Evolutionary conservation across 2,113 vertebrate genomes (phyloP), one percentile per base, ranked within the genome.

Genomic region (Xenopus borealis): DNA sequence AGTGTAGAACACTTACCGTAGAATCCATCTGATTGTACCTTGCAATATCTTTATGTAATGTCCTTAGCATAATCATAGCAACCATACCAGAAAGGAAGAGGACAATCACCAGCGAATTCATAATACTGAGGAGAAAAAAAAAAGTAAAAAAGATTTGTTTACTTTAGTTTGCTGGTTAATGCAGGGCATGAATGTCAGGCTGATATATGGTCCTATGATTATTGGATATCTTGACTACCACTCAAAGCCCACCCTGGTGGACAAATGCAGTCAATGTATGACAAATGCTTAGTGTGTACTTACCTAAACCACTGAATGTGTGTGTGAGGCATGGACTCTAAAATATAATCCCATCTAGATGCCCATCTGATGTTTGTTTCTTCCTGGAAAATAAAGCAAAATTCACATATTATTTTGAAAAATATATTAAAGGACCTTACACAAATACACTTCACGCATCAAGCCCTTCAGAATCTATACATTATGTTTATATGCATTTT

Each of bases 261-360:
- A 2, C 23, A 27, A 2, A 2, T 27, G 3, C 23, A 27, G 3
- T 27, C 23, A 27, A 27, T 2, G 23, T 27, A 27, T 27, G 23
- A 27, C 23, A 27, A 2, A 27, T 27, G 23, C 23, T 27, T 47
- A 16, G 14, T 52, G 3, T 18, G 63, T 78, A 78, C 88, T 91
- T 81, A 98, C 97, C 97, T 99, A 82, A 98, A 99, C 97, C 97
- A 99, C 46, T 99, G 97, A 86, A 99, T 99, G 79, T 98, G 96
- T 59, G 95, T 98, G 77, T 98, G 97, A 72, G 95, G 97, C 97
- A 99, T 99, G 13, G 97, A 99, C 79, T 98, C 96, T 84, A 99
- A 88, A 87, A 99, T 99, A 81, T 99, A 99, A 85, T 99, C 97
- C 97, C 97, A 99, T 71, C 97, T 88, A 71, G 97, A 98, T 17